Evolutionary conservation across 30 jellyfish, hydroid and myxozoan genomes (phyloP), one percentile per base, ranked within the genome.

Genomic region (Pelagia noctiluca): DNA sequence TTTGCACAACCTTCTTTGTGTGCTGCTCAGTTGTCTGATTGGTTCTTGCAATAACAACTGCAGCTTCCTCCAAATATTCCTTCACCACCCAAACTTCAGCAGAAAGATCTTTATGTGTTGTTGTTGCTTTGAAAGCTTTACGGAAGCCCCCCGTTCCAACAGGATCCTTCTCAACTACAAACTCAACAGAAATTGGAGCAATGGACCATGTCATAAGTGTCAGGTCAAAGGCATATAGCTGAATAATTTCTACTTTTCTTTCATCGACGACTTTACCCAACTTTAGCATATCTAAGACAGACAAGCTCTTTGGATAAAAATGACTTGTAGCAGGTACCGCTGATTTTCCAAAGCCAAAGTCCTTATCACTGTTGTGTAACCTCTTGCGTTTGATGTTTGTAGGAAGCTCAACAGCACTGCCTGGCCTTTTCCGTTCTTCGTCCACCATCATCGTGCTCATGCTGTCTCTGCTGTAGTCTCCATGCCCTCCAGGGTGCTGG

Each of bases 141-240:
- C 68, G 12, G 26, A 52, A 52, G 26, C 68, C 68, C 12, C 68
- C 68, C 2, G 68, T 52, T 19, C 68, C 68, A 52, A 52, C 12
- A 52, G 68, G 68, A 52, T 52, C 68, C 21, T 16, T 42, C 16
- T 42, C 57, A 5, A 42, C 57, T 16, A 5, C 16, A 16, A 42
- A 42, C 16, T 42, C 57, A 5, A 19, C 12, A 3, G 26, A 10
- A 3, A 4, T 10, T 19, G 68, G 68, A 52, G 12, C 26, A 3
- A 8, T 52, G 16, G 68, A 52, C 68, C 68, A 52, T 3, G 68
- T 19, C 68, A 52, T 3, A 3, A 19, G 7, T 3, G 16, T 30
- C 68, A 52, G 68, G 2, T 52, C 68, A 52, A 52, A 52, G 26
- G 28, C 2, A 52, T 52, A 52, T 19, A 52, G 26, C 26, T 52